Evolutionary conservation across 1,140 invertebrate species (phyloP), one percentile per base, ranked within the genome.

Genomic region (Drosophila sproati): DNA sequence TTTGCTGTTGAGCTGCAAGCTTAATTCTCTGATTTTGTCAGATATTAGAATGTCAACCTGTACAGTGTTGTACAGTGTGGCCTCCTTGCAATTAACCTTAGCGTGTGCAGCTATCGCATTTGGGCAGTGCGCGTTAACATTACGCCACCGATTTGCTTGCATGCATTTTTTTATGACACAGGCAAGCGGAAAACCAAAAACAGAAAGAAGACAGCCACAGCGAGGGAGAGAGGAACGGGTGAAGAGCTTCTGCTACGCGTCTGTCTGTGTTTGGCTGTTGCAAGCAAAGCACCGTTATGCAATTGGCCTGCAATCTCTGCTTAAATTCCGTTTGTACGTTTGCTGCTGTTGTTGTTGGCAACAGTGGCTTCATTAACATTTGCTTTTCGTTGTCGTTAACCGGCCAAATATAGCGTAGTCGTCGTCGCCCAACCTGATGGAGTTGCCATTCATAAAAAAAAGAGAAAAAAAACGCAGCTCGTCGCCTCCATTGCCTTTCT

Each of bases 351-450:
- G 64, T 41, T 20, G 43, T 34, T 60, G 50, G 32, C 35, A 61
- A 28, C 57, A 69, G 69, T 70, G 76, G 77, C 83, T 87, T 87
- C 83, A 88, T 87, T 87, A 88, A 87, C 82, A 88, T 87, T 87
- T 88, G 82, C 78, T 68, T 64, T 79, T 82, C 80, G 82, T 88
- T 73, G 82, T 66, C 82, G 72, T 75, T 73, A 54, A 51, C 64
- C 64, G 66, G 54, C 83, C 83, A 88, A 88, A 87, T 87, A 83
- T 80, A 88, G 83, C 71, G 60, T 61, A 62, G 50, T 62, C 61
- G 52, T 56, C 31, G 52, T 57, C 35, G 72, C 55, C 56, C 56
- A 61, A 73, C 32, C 10, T 69, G 39, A 34, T 20, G 31, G 52
- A 20, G 34, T 64, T 87, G 83, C 83, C 83, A 87, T 87, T 87